phyloP scores from a whole-genome alignment of 2,888 invertebrate species.

The Patella depressa region DNA sequence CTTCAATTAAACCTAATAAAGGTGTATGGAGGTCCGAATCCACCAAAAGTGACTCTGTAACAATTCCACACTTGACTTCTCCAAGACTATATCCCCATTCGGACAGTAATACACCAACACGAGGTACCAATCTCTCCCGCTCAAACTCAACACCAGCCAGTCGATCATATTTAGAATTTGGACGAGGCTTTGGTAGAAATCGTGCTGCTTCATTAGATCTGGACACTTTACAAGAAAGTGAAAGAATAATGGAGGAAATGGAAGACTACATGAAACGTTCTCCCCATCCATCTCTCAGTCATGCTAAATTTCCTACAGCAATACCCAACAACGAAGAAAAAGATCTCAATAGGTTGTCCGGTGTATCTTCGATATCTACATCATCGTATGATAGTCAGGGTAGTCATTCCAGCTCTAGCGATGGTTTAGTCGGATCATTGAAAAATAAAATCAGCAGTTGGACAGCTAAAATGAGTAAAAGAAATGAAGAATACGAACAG shows the following conservation, averaged over 20 bases:
- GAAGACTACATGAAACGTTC: conserved; percentile 58
- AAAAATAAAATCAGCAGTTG: conserved; percentile 56
- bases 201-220: conserved; percentile 42
- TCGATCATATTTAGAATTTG: background rate
- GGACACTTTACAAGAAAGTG: conserved; percentile 47
- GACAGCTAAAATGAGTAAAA: conserved; percentile 47
- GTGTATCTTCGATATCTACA: conserved; percentile 51
- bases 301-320: conserved; percentile 50
- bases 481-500: conserved; percentile 24
- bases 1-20: conserved; percentile 22
- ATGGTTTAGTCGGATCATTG: conserved; percentile 55
- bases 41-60: conserved; percentile 6
- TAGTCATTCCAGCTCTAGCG: conserved; percentile 31
- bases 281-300: conserved; percentile 40
- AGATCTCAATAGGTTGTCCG: conserved; percentile 49
- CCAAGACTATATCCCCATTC: conserved; percentile 11
- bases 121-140: conserved; percentile 19
- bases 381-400: conserved; percentile 57
- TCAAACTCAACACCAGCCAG: conserved; percentile 36
- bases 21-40: background rate
- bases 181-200: conserved; percentile 14
- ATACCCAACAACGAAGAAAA: conserved; percentile 29
- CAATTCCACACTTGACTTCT: background rate
- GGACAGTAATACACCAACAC: conserved; percentile 3
- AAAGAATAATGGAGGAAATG: conserved; percentile 62